Evolutionary conservation across 1,140 invertebrate species (phyloP), one percentile per base, ranked within the genome.

Genomic region (Archivesica marissinica): DNA sequence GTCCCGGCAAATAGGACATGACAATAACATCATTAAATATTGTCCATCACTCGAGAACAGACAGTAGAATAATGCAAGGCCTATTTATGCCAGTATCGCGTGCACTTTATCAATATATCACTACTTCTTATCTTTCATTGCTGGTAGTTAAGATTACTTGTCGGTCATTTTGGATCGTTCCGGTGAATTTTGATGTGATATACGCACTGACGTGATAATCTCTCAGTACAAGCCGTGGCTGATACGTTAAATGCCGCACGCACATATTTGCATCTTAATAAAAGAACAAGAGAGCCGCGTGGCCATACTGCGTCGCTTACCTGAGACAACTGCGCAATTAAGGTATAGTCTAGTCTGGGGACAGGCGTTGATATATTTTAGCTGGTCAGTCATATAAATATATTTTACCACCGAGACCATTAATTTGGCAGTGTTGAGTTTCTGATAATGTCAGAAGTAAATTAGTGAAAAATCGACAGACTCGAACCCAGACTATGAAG

Each of bases 191-290:
- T 56, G 50, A 59, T 35, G 50, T 76, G 74, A 76, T 76, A 76
- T 76, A 76, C 54, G 50, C 74, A 76, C 25, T 76, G 74, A 76
- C 54, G 74, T 76, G 74, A 56, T 52, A 76, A 76, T 72, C 68
- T 23, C 25, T 15, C 41, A 44, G 28, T 47, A 33, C 41, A 72
- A 64, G 59, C 59, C 59, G 59, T 64, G 59, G 38, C 59, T 35
- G 59, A 64, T 6, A 64, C 25, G 59, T 64, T 64, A 64, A 64
- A 64, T 64, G 33, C 59, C 59, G 30, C 59, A 64, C 59, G 59
- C 59, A 64, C 33, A 64, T 25, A 64, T 64, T 25, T 64, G 59
- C 59, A 64, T 64, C 11, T 64, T 64, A n/a, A n/a, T n/a, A n/a
- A n/a, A n/a, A n/a, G n/a, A n/a, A n/a, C n/a, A n/a, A n/a, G n/a